Conservation (phyloP, 1,140 invertebrate genomes). For the Monomorium pharaonis region DNA sequence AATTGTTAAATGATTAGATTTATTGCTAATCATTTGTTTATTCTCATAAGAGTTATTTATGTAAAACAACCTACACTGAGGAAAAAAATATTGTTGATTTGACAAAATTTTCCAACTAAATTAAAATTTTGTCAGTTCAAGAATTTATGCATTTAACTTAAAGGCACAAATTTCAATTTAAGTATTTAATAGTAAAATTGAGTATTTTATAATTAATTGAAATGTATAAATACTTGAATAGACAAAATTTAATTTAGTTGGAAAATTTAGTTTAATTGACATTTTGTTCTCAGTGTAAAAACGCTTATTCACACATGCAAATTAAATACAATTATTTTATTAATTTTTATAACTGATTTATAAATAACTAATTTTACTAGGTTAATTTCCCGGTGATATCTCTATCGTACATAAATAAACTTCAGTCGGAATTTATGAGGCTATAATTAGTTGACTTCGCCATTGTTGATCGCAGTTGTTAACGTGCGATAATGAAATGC, state of each 20-base stretch:
- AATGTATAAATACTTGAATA: too few relatives aligned
- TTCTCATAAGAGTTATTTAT: neutral
- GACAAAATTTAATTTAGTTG: too few relatives aligned
- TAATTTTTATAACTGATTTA: neutral
- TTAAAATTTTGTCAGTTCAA: too few relatives aligned
- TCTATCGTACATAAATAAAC: neutral
- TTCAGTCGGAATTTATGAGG: neutral
- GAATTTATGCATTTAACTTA: too few relatives aligned
- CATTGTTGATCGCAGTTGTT: neutral
- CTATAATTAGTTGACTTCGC: neutral
- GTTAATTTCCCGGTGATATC: neutral
- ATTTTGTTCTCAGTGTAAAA: too few relatives aligned
- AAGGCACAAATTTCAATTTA: too few relatives aligned
- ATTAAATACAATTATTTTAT: neutral
- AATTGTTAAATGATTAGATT: neutral
- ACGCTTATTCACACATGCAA: neutral
- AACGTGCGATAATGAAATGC: constrained; percentile 1
- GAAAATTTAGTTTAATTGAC: too few relatives aligned
- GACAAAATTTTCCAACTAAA: too few relatives aligned
- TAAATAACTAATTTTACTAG: neutral
- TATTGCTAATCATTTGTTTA: neutral
- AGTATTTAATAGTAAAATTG: too few relatives aligned
- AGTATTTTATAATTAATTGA: too few relatives aligned
- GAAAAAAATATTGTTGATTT: too few relatives aligned
- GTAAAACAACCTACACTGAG: too few relatives aligned